A percentile compares a stretch with the other conserved stretches of the same genome.
Evolutionary conservation across 2,113 vertebrate genomes (phyloP).

Genomic region (Percina caprodes): DNA sequence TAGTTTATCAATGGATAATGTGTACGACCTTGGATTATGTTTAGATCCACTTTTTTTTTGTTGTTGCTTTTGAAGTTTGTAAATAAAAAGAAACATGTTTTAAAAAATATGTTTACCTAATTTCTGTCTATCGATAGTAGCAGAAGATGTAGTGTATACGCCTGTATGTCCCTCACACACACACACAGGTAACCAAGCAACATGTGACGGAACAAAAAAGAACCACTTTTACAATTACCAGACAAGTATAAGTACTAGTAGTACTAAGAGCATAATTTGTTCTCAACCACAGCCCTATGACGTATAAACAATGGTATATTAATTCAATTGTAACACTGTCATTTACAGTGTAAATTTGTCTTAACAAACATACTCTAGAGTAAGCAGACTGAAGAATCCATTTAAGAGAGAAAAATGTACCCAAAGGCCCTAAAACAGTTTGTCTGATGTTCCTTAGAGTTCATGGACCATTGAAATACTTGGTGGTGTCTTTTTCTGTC

Average conservation of each 20-base stretch:
- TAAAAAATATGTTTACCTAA: constrained; percentile 53
- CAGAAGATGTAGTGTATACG: background rate
- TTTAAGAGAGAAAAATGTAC: background rate
- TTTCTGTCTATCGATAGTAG: constrained; percentile 32
- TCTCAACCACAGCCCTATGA: background rate
- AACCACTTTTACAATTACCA: background rate
- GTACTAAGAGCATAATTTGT: background rate
- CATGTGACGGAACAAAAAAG: background rate
- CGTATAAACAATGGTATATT: background rate
- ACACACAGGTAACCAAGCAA: background rate
- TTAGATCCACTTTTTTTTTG: constrained; percentile 50
- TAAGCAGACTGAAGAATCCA: background rate
- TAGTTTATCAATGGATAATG: constrained; percentile 62
- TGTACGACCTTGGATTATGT: constrained; percentile 70
- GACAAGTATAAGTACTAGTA: background rate
- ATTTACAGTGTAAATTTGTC: background rate
- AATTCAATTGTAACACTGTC: background rate
- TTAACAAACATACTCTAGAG: background rate
- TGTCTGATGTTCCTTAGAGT: background rate
- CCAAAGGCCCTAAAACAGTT: background rate
- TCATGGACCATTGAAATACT: background rate
- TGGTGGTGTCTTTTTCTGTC: background rate
- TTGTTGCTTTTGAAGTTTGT: constrained; percentile 76
- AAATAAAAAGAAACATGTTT: constrained; percentile 82
- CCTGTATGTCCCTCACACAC: background rate